These are phyloP conservation scores for Oplegnathus fasciatus DNA, from an alignment of 2,113 vertebrate genomes.

Conservation along the genomic window DNA sequence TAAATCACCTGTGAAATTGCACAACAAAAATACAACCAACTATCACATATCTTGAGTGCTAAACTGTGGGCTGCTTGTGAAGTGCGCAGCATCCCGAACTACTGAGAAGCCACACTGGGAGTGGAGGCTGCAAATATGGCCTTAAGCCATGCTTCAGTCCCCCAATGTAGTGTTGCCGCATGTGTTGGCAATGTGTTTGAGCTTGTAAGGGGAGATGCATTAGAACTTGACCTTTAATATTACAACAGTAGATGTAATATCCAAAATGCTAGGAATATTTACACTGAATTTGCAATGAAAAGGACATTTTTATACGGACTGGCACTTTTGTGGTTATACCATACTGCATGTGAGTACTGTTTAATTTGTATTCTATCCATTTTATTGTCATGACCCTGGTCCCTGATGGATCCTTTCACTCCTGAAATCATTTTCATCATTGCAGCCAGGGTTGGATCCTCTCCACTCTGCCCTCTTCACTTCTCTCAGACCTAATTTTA, in stretches of 20 bases:
- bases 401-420: background rate
- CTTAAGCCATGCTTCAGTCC: conserved; percentile 14
- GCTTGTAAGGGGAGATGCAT: background rate
- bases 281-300: background rate
- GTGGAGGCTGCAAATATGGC: conserved; percentile 26
- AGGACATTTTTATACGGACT: background rate
- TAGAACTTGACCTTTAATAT: background rate
- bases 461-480: background rate
- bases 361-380: background rate
- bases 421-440: background rate
- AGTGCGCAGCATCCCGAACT: conserved; percentile 20
- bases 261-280: background rate
- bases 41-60: conserved; percentile 6
- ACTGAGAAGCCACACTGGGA: conserved; percentile 30
- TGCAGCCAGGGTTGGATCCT: background rate
- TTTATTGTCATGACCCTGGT: background rate
- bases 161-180: background rate
- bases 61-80: conserved; percentile 22
- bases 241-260: background rate
- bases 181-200: conserved; percentile 14
- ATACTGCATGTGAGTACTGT: background rate
- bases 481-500: conserved; percentile 28
- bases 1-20: background rate
- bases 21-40: conserved; percentile 5
- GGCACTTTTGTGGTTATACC: background rate